phyloP scores from a whole-genome alignment of 2,888 invertebrate genomes.

The Lucinisca nassula region DNA sequence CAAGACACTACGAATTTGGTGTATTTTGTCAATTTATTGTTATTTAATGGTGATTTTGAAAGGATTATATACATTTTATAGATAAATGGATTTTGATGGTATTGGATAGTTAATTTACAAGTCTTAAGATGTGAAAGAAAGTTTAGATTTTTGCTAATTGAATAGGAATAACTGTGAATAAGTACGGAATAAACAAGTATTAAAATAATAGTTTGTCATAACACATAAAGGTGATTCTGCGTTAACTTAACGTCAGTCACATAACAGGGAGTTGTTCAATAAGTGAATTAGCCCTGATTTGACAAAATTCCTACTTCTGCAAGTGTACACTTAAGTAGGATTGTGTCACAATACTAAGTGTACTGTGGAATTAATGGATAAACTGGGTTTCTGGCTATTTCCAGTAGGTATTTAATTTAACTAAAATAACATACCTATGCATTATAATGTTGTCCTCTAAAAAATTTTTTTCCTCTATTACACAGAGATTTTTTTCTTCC shows the following conservation, averaged over 20 bases:
- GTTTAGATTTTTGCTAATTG: background rate
- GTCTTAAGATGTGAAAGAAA: background rate
- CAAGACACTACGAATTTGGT: background rate
- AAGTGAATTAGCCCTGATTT: background rate
- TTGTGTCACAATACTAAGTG: background rate
- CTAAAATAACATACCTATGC: background rate
- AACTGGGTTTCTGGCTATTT: background rate
- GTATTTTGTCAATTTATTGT: background rate
- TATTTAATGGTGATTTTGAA: background rate
- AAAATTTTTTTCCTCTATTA: too few species aligned
- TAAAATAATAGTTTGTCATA: background rate
- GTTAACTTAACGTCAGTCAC: too few species aligned
- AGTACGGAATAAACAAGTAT: too few species aligned
- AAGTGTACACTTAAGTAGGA: background rate
- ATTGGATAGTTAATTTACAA: background rate
- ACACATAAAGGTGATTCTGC: too few species aligned
- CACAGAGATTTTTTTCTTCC: background rate
- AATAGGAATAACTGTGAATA: background rate
- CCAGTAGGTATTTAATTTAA: background rate
- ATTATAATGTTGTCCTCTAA: too few species aligned
- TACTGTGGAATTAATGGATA: background rate
- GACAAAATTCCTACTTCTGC: background rate
- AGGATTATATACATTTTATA: background rate
- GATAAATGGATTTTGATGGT: background rate
- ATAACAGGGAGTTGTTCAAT: background rate